A percentile compares a stretch with the other conserved stretches of the same genome.
phyloP scores from a whole-genome alignment of 2,888 invertebrate genomes.

The Strigamia maritima region DNA sequence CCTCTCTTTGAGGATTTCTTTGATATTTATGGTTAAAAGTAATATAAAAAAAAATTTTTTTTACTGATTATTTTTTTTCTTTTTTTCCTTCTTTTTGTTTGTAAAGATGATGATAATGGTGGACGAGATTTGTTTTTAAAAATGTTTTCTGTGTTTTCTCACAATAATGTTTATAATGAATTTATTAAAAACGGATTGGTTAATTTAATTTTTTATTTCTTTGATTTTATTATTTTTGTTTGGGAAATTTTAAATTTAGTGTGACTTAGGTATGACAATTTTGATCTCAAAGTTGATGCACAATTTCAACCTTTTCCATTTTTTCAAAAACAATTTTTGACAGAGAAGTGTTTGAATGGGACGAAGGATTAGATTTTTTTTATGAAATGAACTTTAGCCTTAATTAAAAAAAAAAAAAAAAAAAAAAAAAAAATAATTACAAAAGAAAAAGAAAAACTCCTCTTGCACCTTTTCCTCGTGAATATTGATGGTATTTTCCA shows the following conservation, averaged over 20 bases:
- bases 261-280: slow-evolving; percentile 29
- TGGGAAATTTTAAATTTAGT: slow-evolving; percentile 14
- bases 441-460: background rate
- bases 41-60: slow-evolving; percentile 25
- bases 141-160: slow-evolving; percentile 12
- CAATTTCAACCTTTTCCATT: slow-evolving; percentile 8
- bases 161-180: slow-evolving; percentile 14
- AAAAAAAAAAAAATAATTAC: background rate
- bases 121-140: slow-evolving; percentile 10
- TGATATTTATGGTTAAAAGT: slow-evolving; percentile 34
- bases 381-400: slow-evolving; percentile 33
- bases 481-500: slow-evolving; percentile 41
- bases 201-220: background rate
- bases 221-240: background rate
- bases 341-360: background rate
- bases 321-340: background rate
- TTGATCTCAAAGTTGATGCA: slow-evolving; percentile 33
- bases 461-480: slow-evolving; percentile 22
- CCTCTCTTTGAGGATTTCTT: slow-evolving; percentile 13
- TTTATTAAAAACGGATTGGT: slow-evolving; percentile 13
- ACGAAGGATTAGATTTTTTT: slow-evolving; percentile 11
- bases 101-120: slow-evolving; percentile 19
- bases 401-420: background rate
- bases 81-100: background rate
- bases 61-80: slow-evolving; percentile 26